A percentile compares a stretch with the other conserved stretches of the same genome.
Conservation (phyloP, 1,140 invertebrate species). For the Tetraneura akinire region DNA sequence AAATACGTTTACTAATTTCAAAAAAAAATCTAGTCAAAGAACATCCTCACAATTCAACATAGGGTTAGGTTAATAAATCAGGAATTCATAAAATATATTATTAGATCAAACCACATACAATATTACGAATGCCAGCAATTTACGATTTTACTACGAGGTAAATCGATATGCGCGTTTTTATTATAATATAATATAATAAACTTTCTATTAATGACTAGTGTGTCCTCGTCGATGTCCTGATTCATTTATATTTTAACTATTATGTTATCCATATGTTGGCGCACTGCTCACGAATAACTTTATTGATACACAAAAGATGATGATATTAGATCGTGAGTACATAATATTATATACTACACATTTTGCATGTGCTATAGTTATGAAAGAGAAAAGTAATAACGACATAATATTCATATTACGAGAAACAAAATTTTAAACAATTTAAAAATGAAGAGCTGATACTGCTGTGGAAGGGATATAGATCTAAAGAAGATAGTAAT, state of each 20-base stretch:
- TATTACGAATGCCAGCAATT: background rate
- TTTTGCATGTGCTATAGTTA: background rate
- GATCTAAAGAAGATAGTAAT: no score
- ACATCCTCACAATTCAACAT: no score
- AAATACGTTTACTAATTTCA: no score
- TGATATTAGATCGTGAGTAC: background rate
- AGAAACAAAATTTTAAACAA: no score
- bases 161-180: background rate
- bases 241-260: background rate
- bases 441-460: no score
- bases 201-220: conserved; percentile 29
- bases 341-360: background rate
- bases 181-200: background rate
- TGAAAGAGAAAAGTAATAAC: conserved; percentile 31
- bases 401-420: no score
- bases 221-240: no score
- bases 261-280: no score
- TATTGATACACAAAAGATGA: conserved; percentile 13
- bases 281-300: background rate
- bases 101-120: background rate
- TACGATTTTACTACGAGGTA: background rate
- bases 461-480: no score
- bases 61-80: no score
- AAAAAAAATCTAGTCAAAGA: no score
- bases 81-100: background rate